A percentile compares a stretch with the other conserved stretches of the same genome.
phyloP scores from a whole-genome alignment of 2,797 vertebrate species.

The Synaphobranchus kaupii region DNA sequence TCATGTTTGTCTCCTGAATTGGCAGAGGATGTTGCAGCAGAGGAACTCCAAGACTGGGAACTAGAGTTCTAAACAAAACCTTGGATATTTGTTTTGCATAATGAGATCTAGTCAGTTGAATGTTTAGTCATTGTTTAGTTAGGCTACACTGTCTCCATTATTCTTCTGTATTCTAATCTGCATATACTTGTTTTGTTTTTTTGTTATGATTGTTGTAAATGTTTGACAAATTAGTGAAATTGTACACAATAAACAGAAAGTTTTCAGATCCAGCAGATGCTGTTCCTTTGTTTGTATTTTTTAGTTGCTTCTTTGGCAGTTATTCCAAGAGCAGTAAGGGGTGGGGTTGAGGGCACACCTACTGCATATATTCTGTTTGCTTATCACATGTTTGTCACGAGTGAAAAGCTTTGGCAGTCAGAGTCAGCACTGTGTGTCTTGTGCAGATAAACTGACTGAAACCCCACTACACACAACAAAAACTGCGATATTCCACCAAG shows the following conservation, averaged over 20 bases:
- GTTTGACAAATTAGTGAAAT: too few species aligned
- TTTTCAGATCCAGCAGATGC: not conserved
- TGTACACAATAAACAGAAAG: not conserved
- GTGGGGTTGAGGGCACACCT: not conserved
- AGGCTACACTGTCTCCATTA: too few species aligned
- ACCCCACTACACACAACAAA: not conserved
- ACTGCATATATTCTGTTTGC: constrained; percentile 9
- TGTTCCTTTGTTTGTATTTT: constrained; percentile 2
- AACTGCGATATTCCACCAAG: constrained; percentile 12
- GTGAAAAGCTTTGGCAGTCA: not conserved
- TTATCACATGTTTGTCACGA: constrained; percentile 21
- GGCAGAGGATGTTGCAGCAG: too few species aligned
- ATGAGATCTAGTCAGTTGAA: too few species aligned
- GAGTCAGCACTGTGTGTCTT: not conserved
- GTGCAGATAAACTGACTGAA: constrained; percentile 25
- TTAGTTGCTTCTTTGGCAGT: not conserved
- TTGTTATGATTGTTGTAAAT: too few species aligned
- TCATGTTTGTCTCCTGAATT: too few species aligned
- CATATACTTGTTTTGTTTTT: too few species aligned
- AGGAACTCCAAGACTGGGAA: too few species aligned
- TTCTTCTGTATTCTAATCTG: too few species aligned
- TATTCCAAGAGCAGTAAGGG: constrained; percentile 16
- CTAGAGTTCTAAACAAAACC: too few species aligned
- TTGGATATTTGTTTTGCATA: too few species aligned
- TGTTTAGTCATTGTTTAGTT: too few species aligned